Base-by-base conservation (phyloP, 2,797 vertebrate species). In the Emydoidea blandingii region DNA sequence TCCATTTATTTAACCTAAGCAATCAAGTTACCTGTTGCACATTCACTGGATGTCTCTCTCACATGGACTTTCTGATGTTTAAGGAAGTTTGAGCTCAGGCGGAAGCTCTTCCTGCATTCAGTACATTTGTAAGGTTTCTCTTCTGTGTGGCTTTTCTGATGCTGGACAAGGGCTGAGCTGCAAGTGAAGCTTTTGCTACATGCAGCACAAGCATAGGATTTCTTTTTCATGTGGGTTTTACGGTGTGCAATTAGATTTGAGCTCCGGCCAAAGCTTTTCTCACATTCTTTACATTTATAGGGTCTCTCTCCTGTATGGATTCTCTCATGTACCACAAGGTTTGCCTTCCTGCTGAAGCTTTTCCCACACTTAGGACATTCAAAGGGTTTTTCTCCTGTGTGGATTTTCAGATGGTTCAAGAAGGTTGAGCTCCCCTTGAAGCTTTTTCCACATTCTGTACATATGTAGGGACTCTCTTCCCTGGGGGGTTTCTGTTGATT, bases 221-320 rank as follows among this genome's bases (percentile, higher is more conserved):
- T 97, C 94, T 97, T 97, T 11, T 95, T 97, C 0, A 68, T 92
- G 41, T 98, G 98, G 59, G 96, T 97, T 89, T 98, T 97, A 85
- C 79, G 56, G 95, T 98, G 98, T 52, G 97, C 79, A 0, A 94
- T 78, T 86, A 98, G 96, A 52, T 88, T 93, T 21, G 98, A 98
- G 49, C 94, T 92, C 74, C 86, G 79, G 72, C 95, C 97, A 91
- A 98, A 98, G n/a, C 90, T 91, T 57, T 98, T 98, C 57, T 97
- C 97, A 4, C 98, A 98, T 29, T 97, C 97, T 83, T 97, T 94
- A 88, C 98, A 98, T 16, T 96, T 97, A 2, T 97, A 98, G 0
- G 96, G 98, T 65, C 79, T 98, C 91, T 98, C 97, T 0, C 97
- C 97, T 0, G 96, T 97, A 78, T 98, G 98, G 5, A 96, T 85